Evolutionary conservation across 2,113 vertebrate genomes (phyloP), one percentile per base, ranked within the genome.

Genomic region (Hyperopisus bebe): DNA sequence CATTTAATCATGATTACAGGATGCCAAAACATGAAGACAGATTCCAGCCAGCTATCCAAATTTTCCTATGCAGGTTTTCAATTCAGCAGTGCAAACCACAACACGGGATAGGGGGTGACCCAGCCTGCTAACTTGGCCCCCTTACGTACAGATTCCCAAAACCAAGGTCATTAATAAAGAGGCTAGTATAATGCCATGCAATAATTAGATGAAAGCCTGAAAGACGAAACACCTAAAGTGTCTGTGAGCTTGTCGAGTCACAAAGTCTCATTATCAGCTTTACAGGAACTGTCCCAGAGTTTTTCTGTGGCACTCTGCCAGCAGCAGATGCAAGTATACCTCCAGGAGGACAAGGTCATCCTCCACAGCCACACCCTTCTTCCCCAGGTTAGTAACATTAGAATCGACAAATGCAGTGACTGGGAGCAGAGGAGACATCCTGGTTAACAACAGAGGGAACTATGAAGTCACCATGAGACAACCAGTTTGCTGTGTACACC

Each of bases 331-430:
- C 17, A 80, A 39, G 35, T 42, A 42, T 80, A 80, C 35, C 35
- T 80, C 15, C 74, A 42, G 15, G 74, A 80, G 74, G 35, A 80
- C 74, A 55, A 8, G 55, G 39, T 58, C 55, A 55, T 21, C 35
- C 88, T 27, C 58, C 88, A 39, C 88, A n/a, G 46, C n/a, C 90
- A 89, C 0, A n/a, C 21, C 80, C 58, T 86, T 86, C 62, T 80
- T 90, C 86, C 88, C 70, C n/a, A 82, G 66, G 91, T 93, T 91
- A 93, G 90, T 92, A 74, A 90, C 91, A 90, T 87, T 92, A 92
- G 66, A 89, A 62, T 85, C 87, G 21, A 47, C 21, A 17, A 48
- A 27, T 66, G 90, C 47, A 91, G 86, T 91, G 91, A 89, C 80
- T 88, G 35, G 51, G 62, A 24, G 80, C 13, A 51, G 84, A 88